A percentile compares a stretch with the other conserved stretches of the same genome.
Conservation (phyloP, 2,888 invertebrate genomes). For the Sthenelais limicola region DNA sequence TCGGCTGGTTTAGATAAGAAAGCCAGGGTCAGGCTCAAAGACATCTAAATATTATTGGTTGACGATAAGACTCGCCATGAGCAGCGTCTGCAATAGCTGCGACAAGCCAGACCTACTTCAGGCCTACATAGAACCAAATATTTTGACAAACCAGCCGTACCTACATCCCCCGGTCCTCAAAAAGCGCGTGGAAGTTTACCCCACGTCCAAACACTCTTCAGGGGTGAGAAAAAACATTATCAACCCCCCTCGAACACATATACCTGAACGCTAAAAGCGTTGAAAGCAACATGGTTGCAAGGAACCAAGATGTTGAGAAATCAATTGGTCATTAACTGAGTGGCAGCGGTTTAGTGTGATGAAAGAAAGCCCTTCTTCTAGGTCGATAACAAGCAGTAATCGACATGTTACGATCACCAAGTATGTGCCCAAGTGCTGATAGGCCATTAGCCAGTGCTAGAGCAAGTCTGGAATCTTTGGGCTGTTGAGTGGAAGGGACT, state of each 20-base stretch:
- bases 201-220: conserved; percentile 23
- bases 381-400: not conserved
- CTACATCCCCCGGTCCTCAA: conserved; percentile 21
- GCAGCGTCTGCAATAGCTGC: not conserved
- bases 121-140: conserved; percentile 23
- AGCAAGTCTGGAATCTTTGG: too few species aligned
- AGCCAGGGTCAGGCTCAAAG: conserved; percentile 13
- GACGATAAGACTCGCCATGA: conserved; percentile 2
- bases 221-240: conserved; percentile 26
- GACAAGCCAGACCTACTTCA: conserved; percentile 24
- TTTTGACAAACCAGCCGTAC: conserved; percentile 35
- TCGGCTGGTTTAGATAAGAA: conserved; percentile 2
- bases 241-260: too few species aligned
- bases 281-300: not conserved
- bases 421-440: not conserved
- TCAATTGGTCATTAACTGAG: conserved; percentile 16
- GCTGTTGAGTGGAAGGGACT: too few species aligned
- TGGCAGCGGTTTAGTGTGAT: not conserved
- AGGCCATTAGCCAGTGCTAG: too few species aligned
- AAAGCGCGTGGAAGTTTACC: conserved; percentile 15
- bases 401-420: not conserved
- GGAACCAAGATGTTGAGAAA: not conserved
- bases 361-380: not conserved
- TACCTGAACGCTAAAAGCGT: not conserved
- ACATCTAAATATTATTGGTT: conserved; percentile 31